Evolutionary conservation across 1,140 invertebrate genomes (phyloP).

Genomic region (Triops longicaudatus): DNA sequence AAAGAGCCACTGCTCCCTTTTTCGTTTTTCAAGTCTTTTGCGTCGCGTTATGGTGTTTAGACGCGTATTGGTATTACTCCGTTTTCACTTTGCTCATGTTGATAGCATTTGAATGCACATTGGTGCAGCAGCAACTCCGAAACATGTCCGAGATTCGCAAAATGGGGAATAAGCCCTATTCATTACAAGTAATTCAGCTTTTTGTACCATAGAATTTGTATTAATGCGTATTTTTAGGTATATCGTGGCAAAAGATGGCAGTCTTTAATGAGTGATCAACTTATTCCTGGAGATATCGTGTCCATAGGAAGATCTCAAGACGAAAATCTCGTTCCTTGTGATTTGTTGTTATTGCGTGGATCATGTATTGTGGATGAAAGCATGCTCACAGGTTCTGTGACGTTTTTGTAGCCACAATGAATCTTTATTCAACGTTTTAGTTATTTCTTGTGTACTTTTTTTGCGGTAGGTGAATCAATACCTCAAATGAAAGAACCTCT

Average conservation of each 20-base stretch:
- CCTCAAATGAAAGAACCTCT: slow-evolving; percentile 99
- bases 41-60: slow-evolving; percentile 95
- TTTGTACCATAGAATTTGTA: slow-evolving; percentile 17
- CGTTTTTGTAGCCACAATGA: too few species aligned
- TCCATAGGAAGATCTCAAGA: slow-evolving; percentile 81
- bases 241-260: slow-evolving; percentile 92
- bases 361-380: slow-evolving; percentile 96
- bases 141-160: slow-evolving; percentile 99
- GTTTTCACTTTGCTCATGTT: slow-evolving; percentile 97
- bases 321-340: slow-evolving; percentile 92
- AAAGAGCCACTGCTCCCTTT: slow-evolving; percentile 96
- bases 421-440: too few species aligned
- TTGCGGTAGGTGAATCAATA: slow-evolving; percentile 70
- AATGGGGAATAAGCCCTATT: slow-evolving; percentile 97
- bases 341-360: slow-evolving; percentile 85
- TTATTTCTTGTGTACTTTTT: neutral
- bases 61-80: slow-evolving; percentile 97
- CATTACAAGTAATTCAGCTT: slow-evolving; percentile 56
- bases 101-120: slow-evolving; percentile 92
- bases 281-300: slow-evolving; percentile 94
- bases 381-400: slow-evolving; percentile 73
- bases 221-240: slow-evolving; percentile 49
- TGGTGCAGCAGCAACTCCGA: slow-evolving; percentile 93
- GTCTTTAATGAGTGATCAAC: slow-evolving; percentile 70
- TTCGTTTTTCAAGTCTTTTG: slow-evolving; percentile 96